Evolutionary conservation across 2,113 vertebrate genomes (phyloP).

Genomic region (Cephalopterus ornatus): DNA sequence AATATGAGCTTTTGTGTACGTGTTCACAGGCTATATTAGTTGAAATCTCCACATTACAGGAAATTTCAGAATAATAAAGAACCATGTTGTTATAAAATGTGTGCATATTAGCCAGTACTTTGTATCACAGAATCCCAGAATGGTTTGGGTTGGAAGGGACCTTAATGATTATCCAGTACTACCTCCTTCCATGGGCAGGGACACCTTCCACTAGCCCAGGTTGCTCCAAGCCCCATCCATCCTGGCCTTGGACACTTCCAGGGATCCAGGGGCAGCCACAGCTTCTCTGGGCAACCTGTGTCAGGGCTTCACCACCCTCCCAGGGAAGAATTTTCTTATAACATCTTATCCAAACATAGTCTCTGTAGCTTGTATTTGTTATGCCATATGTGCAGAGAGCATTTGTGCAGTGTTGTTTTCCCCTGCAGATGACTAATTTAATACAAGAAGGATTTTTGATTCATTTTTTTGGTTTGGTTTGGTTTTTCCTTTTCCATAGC

Average conservation of each 20-base stretch:
- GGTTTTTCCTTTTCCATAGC: neutral
- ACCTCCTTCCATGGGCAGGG: neutral
- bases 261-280: neutral
- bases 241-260: neutral
- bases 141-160: neutral
- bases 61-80: neutral
- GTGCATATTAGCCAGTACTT: neutral
- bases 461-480: neutral
- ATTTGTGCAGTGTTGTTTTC: neutral
- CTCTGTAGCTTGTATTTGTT: neutral
- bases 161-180: accelerated
- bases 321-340: neutral
- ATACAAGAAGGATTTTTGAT: neutral
- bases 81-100: neutral
- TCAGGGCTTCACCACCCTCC: neutral
- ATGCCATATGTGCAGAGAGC: neutral
- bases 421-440: neutral
- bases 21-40: neutral
- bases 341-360: neutral
- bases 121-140: neutral
- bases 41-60: neutral
- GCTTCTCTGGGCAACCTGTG: neutral
- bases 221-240: neutral
- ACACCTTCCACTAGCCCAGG: neutral
- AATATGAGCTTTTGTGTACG: neutral